Percentiles rank a stretch among this genome's conserved stretches.
Evolutionary conservation across 2,113 vertebrate genomes (phyloP).

Genomic region (Suricata suricatta): DNA sequence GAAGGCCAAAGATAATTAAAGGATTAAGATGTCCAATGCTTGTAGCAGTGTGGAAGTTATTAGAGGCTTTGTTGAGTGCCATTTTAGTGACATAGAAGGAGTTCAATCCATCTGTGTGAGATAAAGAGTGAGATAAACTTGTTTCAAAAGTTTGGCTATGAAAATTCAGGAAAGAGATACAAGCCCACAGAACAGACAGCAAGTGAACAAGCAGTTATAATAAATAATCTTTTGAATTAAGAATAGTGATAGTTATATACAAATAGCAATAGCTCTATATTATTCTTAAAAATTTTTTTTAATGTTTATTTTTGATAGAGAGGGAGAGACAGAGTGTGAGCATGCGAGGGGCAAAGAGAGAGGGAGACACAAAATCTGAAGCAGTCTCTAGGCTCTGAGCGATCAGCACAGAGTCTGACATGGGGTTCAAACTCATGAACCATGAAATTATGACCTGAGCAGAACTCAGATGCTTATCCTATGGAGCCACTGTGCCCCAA

Average conservation of each 20-base stretch:
- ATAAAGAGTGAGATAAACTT: neutral
- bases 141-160: neutral
- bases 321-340: no score
- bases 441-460: no score
- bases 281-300: neutral
- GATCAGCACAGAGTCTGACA: no score
- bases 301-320: no score
- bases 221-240: neutral
- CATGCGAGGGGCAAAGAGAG: no score
- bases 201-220: neutral
- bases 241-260: neutral
- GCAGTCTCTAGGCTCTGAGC: no score
- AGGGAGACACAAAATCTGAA: no score
- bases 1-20: neutral
- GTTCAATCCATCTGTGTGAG: neutral
- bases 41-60: neutral
- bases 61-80: neutral
- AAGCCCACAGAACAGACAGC: neutral
- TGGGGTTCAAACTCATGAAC: no score
- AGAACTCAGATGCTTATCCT: no score
- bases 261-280: neutral
- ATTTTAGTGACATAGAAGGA: neutral
- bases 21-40: neutral
- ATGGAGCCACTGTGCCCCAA: no score
- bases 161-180: neutral